A percentile compares a stretch with the other conserved stretches of the same genome.
phyloP scores from a whole-genome alignment of 2,888 invertebrate genomes.

The Harpalus rufipes region DNA sequence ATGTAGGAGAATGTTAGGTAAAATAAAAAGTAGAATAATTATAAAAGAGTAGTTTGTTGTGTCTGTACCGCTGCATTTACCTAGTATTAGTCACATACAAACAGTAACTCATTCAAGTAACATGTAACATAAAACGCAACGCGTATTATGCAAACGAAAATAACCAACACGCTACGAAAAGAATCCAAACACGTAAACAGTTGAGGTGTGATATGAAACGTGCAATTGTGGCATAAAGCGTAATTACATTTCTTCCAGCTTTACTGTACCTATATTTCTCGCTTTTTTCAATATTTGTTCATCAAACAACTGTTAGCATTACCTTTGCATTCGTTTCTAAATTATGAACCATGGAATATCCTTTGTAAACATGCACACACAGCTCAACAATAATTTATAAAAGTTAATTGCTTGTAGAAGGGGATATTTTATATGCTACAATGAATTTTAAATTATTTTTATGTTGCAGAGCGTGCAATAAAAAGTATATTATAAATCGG shows the following conservation, averaged over 20 bases:
- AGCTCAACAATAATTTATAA: conserved; percentile 2
- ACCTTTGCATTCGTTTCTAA: conserved; percentile 9
- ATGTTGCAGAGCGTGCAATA: not conserved
- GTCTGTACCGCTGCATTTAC: not conserved
- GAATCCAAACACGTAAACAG: conserved; percentile 12
- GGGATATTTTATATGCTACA: not conserved
- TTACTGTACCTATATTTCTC: not conserved
- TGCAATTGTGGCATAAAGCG: conserved; percentile 5
- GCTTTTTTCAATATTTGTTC: conserved; percentile 22
- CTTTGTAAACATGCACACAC: conserved; percentile 20
- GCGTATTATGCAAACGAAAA: conserved; percentile 23
- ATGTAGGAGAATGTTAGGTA: not conserved
- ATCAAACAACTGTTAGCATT: conserved; percentile 8
- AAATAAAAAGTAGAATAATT: not conserved
- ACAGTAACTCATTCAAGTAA: not conserved
- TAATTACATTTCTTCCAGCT: conserved; percentile 25
- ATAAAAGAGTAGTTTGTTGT: not conserved
- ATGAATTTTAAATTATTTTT: conserved; percentile 1
- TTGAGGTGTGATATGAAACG: conserved; percentile 33
- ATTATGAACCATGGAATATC: conserved; percentile 8
- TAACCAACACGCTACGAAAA: not conserved
- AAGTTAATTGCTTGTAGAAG: not conserved
- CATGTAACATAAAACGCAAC: conserved; percentile 3
- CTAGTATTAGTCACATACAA: conserved; percentile 7
- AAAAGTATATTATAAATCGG: no score